These are phyloP conservation scores for Liposcelis brunnea DNA, from an alignment of 2,888 invertebrate species.

Conservation along the genomic window DNA sequence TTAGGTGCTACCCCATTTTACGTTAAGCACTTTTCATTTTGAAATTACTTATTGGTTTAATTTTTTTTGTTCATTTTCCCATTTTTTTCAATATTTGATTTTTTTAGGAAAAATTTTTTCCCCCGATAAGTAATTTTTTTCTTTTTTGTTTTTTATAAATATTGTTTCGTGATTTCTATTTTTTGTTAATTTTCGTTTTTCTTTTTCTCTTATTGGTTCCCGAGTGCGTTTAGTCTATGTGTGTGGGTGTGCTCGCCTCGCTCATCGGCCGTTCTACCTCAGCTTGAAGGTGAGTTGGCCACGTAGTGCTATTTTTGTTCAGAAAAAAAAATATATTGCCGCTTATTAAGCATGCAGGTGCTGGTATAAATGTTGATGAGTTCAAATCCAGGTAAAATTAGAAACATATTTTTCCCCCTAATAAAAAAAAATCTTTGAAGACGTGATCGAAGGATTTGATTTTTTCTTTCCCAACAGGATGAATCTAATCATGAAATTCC, in stretches of 20 bases:
- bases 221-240: constrained; percentile 4
- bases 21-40: no score
- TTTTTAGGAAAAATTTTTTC: no score
- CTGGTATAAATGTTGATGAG: not conserved
- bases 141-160: constrained; percentile 19
- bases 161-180: constrained; percentile 26
- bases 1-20: no score
- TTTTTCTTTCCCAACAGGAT: no score
- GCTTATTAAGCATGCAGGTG: not conserved
- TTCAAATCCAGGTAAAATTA: not conserved
- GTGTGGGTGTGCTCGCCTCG: constrained; percentile 1
- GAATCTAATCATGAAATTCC: no score
- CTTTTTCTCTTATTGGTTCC: constrained; percentile 9
- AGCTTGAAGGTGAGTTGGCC: constrained; percentile 7
- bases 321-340: not conserved
- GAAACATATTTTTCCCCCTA: not conserved
- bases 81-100: no score
- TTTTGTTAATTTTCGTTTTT: constrained; percentile 20
- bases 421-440: no score
- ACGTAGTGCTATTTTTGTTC: not conserved
- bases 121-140: constrained; percentile 15
- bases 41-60: not conserved
- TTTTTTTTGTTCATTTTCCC: constrained; percentile 8
- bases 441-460: no score
- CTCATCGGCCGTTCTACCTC: not conserved